Conservation (phyloP, 1,140 invertebrate genomes). For the Formica selysi region DNA sequence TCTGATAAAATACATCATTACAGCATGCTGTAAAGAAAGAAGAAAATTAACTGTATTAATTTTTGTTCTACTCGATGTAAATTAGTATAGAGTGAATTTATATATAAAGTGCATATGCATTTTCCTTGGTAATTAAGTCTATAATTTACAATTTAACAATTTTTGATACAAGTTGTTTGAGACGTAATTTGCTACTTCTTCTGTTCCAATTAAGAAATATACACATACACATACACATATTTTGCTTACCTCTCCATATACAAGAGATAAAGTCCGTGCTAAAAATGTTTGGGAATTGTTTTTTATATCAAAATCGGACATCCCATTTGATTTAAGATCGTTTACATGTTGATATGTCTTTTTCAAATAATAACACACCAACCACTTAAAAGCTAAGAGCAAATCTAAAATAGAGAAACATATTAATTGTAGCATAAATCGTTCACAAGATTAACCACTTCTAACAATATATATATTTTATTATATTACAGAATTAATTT, state of each 20-base stretch:
- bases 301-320: slow-evolving; percentile 90
- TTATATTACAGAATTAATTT: slow-evolving; percentile 64
- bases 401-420: slow-evolving; percentile 88
- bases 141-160: neutral
- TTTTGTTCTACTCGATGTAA: neutral
- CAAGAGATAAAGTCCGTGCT: slow-evolving; percentile 91
- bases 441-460: neutral
- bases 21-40: slow-evolving; percentile 87
- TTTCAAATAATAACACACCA: slow-evolving; percentile 92
- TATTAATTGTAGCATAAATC: neutral
- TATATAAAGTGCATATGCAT: neutral
- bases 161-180: neutral
- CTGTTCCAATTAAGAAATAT: neutral
- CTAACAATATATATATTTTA: slow-evolving; percentile 8
- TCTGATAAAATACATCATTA: slow-evolving; percentile 88
- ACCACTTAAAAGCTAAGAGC: slow-evolving; percentile 92
- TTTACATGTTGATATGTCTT: slow-evolving; percentile 90
- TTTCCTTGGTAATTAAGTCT: slow-evolving; percentile 4
- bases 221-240: neutral
- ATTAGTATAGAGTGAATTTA: slow-evolving; percentile 4
- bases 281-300: slow-evolving; percentile 94
- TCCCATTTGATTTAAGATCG: slow-evolving; percentile 86
- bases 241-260: slow-evolving; percentile 90
- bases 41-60: slow-evolving; percentile 25
- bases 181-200: neutral